phyloP scores from a whole-genome alignment of 2,888 invertebrate genomes.

The Emmelina monodactyla region DNA sequence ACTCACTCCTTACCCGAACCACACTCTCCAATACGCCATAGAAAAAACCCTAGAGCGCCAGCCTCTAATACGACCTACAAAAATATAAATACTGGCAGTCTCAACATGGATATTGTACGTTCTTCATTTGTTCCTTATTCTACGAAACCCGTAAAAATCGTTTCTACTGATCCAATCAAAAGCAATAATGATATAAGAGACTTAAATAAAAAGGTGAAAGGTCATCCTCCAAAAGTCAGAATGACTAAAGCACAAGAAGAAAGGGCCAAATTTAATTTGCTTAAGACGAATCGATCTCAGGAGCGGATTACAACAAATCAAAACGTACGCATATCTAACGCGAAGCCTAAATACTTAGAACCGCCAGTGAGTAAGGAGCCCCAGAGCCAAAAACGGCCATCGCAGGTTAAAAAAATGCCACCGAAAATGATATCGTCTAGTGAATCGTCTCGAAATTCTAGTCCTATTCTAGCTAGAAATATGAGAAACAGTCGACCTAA shows the following conservation, averaged over 20 bases:
- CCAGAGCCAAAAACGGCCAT: constrained; percentile 23
- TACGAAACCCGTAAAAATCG: constrained; percentile 25
- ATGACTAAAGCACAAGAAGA: constrained; percentile 53
- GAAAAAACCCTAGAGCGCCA: constrained; percentile 19
- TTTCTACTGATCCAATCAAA: constrained; percentile 20
- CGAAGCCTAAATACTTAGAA: constrained; percentile 71
- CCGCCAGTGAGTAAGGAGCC: constrained; percentile 37
- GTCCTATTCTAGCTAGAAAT: constrained; percentile 64
- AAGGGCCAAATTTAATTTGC: constrained; percentile 42
- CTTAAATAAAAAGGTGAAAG: constrained; percentile 9
- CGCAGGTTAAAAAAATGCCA: constrained; percentile 32
- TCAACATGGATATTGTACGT: constrained; percentile 42
- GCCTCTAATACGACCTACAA: constrained; percentile 17
- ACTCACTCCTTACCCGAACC: constrained; percentile 21
- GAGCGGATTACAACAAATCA: constrained; percentile 19
- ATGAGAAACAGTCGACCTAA: constrained; percentile 31
- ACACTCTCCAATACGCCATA: constrained; percentile 20
- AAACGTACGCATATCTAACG: constrained; percentile 24
- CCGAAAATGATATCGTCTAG: constrained; percentile 65
- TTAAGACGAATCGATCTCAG: constrained; percentile 29
- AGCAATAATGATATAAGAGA: constrained; percentile 24
- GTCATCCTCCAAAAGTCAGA: constrained; percentile 31
- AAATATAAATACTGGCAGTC: constrained; percentile 20
- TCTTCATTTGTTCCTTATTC: constrained; percentile 42
- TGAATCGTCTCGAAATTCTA: constrained; percentile 75